A percentile compares a stretch with the other conserved stretches of the same genome.
Evolutionary conservation across 2,888 invertebrate genomes (phyloP).

Genomic region (Cephus spinipes): DNA sequence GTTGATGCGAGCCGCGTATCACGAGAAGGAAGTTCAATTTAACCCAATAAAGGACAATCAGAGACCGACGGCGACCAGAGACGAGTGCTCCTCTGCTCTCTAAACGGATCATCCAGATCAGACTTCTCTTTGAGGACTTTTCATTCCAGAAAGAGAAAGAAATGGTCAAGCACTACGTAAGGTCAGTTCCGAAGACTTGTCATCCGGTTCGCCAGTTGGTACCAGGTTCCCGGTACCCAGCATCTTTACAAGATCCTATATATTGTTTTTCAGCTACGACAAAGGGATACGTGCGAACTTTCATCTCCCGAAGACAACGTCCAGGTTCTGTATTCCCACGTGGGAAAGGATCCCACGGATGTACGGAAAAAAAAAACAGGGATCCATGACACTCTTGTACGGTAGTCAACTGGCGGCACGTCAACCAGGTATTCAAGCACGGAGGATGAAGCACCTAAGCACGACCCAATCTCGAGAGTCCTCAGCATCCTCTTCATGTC

Average conservation of each 20-base stretch:
- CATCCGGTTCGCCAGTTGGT: not conserved
- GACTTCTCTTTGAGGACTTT: constrained; percentile 4
- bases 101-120: constrained; percentile 9
- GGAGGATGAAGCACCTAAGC: not conserved
- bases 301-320: not conserved
- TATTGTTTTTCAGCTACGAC: not conserved
- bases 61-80: constrained; percentile 64
- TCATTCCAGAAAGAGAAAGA: not conserved
- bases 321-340: not conserved
- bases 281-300: not conserved
- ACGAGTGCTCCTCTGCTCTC: constrained; percentile 48
- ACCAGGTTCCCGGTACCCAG: not conserved
- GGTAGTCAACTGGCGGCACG: not conserved
- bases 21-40: constrained; percentile 68
- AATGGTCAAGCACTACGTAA: not conserved
- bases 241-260: not conserved
- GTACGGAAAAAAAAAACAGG: not conserved
- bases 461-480: constrained; percentile 17
- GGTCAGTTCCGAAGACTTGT: not conserved
- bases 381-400: not conserved
- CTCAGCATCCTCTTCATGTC: constrained; percentile 27
- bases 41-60: constrained; percentile 68
- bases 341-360: not conserved
- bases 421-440: not conserved
- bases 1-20: constrained; percentile 67